Conservation (phyloP, 2,113 vertebrate genomes). For the Arizona elegans region DNA sequence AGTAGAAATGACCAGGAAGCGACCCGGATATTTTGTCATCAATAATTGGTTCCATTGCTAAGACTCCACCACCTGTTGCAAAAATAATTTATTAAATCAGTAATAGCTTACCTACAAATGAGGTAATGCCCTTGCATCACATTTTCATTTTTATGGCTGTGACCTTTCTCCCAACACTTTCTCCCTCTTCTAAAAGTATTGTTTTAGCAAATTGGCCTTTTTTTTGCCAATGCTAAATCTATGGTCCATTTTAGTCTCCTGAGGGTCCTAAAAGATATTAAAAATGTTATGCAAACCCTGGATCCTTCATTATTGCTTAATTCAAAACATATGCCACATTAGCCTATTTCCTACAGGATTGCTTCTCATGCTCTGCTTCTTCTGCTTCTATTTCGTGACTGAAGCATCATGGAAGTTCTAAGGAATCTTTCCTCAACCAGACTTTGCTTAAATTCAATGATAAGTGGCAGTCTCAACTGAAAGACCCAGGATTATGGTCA, state of each 20-base stretch:
- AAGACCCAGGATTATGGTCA: background rate
- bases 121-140: background rate
- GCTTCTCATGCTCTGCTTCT: background rate
- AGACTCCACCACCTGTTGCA: conserved; percentile 72
- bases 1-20: conserved; percentile 72
- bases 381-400: background rate
- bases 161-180: background rate
- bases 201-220: background rate
- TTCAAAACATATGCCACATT: no score
- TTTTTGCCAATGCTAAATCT: background rate
- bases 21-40: conserved; percentile 77
- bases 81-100: background rate
- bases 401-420: background rate
- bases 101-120: background rate
- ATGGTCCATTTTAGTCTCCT: background rate
- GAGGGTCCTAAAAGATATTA: background rate
- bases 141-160: background rate
- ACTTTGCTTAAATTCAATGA: background rate
- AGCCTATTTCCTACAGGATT: background rate
- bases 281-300: background rate
- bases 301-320: background rate
- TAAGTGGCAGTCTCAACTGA: background rate
- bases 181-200: background rate
- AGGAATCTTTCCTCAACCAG: background rate
- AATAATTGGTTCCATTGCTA: conserved; percentile 79